These are phyloP conservation scores for Melikaiella ostensackeni DNA, from an alignment of 2,888 invertebrate genomes.

Conservation along the genomic window DNA sequence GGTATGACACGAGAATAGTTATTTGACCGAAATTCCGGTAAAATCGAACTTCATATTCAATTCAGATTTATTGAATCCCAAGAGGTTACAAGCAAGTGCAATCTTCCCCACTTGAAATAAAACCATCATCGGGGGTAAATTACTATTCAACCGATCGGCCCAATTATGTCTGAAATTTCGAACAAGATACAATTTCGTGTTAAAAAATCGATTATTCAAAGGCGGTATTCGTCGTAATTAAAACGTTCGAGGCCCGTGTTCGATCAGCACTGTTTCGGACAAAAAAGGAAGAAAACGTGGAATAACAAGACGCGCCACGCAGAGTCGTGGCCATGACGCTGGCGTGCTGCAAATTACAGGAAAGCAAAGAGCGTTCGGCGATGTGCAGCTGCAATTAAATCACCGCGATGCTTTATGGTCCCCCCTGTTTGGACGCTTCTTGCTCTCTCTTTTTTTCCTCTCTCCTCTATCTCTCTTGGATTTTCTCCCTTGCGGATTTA, in stretches of 20 bases:
- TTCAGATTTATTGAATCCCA: too few species aligned
- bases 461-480: constrained; percentile 22
- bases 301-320: constrained; percentile 34
- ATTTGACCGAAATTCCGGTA: too few species aligned
- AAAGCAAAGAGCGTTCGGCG: constrained; percentile 51
- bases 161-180: background rate
- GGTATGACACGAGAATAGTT: too few species aligned
- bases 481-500: constrained; percentile 16
- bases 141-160: background rate
- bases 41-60: too few species aligned
- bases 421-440: constrained; percentile 25
- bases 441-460: constrained; percentile 37
- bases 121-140: background rate
- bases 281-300: constrained; percentile 18
- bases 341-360: constrained; percentile 52
- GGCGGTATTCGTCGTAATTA: constrained; percentile 20
- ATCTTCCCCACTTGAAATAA: too few species aligned
- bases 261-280: constrained; percentile 19
- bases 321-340: constrained; percentile 28
- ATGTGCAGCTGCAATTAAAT: constrained; percentile 63
- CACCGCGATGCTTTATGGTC: constrained; percentile 57
- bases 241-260: constrained; percentile 21
- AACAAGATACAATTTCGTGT: background rate
- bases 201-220: constrained; percentile 13
- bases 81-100: too few species aligned